Percentiles rank a stretch among this genome's conserved stretches.
These are phyloP conservation scores for Chrysogorgia sp. DNA, from an alignment of 92 coral and sea anemone species.

Conservation along the genomic window DNA sequence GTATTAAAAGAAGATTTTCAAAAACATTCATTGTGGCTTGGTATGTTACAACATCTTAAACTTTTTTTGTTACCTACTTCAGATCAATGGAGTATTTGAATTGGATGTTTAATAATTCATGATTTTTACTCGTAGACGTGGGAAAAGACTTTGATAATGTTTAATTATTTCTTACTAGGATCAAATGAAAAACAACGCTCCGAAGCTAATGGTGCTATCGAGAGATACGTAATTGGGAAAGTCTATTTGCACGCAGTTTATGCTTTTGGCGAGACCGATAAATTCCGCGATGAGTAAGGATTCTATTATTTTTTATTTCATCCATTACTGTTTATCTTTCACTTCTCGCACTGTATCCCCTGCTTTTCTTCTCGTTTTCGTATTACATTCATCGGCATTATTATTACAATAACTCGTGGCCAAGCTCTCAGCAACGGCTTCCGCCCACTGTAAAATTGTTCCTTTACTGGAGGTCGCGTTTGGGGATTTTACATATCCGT, in stretches of 20 bases:
- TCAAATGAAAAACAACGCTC: constrained; percentile 72
- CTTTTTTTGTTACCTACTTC: neutral
- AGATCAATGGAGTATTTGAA: too few relatives aligned
- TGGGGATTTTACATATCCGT: too few relatives aligned
- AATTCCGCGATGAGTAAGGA: constrained; percentile 79
- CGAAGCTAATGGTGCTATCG: constrained; percentile 74
- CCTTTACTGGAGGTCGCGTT: too few relatives aligned
- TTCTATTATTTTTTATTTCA: neutral
- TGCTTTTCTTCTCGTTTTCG: too few relatives aligned
- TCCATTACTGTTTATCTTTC: too few relatives aligned
- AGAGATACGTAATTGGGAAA: constrained; percentile 83
- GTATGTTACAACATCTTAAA: constrained; percentile 48
- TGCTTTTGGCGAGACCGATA: constrained; percentile 90
- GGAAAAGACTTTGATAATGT: neutral
- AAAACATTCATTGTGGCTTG: constrained; percentile 85
- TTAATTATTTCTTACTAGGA: constrained; percentile 13
- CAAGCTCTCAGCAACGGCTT: too few relatives aligned
- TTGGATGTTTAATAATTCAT: too few relatives aligned
- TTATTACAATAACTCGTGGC: too few relatives aligned
- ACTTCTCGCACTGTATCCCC: too few relatives aligned
- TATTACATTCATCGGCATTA: too few relatives aligned
- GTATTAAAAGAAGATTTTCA: constrained; percentile 69
- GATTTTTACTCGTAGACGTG: neutral
- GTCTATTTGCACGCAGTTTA: constrained; percentile 84
- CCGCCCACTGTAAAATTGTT: too few relatives aligned